Evolutionary conservation across 1,140 invertebrate species (phyloP).

Genomic region (Anadara kagoshimensis): DNA sequence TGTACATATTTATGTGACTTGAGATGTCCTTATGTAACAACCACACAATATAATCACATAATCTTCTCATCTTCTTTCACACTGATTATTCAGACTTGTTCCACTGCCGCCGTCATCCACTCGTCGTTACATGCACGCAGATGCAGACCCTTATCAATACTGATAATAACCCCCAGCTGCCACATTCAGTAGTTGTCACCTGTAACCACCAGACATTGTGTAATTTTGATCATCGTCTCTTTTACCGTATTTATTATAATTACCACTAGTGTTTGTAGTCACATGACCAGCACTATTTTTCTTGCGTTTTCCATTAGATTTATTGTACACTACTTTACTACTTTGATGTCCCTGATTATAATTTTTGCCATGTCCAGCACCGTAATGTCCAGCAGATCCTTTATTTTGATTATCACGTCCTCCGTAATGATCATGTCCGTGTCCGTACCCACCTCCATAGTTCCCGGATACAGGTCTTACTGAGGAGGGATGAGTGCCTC

Average conservation of each 20-base stretch:
- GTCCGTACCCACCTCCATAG: not conserved
- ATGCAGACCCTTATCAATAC: too few relatives aligned
- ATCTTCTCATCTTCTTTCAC: too few relatives aligned
- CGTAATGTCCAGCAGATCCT: slow-evolving; percentile 5
- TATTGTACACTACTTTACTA: slow-evolving; percentile 5
- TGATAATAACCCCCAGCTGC: too few relatives aligned
- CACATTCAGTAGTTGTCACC: too few relatives aligned
- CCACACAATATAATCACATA: too few relatives aligned
- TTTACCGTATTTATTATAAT: slow-evolving; percentile 8
- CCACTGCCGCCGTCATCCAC: too few relatives aligned
- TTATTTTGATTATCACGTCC: not conserved
- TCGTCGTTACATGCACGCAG: too few relatives aligned
- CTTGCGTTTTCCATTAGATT: slow-evolving; percentile 4
- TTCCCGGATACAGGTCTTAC: slow-evolving; percentile 5
- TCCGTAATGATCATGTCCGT: slow-evolving; percentile 14
- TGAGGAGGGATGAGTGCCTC: slow-evolving; percentile 1
- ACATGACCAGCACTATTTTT: slow-evolving; percentile 3
- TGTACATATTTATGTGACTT: too few relatives aligned
- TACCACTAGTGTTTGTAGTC: not conserved
- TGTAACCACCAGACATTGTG: too few relatives aligned
- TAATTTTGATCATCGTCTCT: slow-evolving; percentile 18
- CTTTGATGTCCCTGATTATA: slow-evolving; percentile 19
- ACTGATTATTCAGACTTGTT: too few relatives aligned
- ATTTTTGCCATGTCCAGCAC: slow-evolving; percentile 7
- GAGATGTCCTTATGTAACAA: too few relatives aligned